Percentiles rank a stretch among this genome's conserved stretches.
phyloP scores from a whole-genome alignment of 2,888 invertebrate genomes.

The Hemistola chrysoprasaria region DNA sequence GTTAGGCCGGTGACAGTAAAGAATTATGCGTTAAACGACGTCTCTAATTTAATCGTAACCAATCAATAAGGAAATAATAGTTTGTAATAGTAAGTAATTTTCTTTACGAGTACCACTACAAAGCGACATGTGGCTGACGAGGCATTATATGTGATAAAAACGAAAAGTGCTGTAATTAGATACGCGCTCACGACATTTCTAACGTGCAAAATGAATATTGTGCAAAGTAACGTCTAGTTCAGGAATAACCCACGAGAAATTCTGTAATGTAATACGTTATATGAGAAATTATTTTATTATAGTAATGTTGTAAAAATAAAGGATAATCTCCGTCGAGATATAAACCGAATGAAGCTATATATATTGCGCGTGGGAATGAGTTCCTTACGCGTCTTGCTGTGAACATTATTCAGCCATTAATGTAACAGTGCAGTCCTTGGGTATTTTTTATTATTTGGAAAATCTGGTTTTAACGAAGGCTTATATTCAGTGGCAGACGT shows the following conservation, averaged over 20 bases:
- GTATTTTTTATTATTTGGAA: too few species aligned
- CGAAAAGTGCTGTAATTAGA: conserved; percentile 17
- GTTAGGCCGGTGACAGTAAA: conserved; percentile 10
- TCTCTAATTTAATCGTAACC: conserved; percentile 3
- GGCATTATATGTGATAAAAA: neutral
- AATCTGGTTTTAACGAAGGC: too few species aligned
- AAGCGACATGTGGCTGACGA: too few species aligned
- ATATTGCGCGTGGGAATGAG: conserved; percentile 51
- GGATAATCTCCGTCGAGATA: conserved; percentile 37
- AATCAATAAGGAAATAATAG: conserved; percentile 13
- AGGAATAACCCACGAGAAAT: conserved; percentile 19
- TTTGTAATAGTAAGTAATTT: conserved; percentile 7
- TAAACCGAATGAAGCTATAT: conserved; percentile 44
- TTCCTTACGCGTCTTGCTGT: conserved; percentile 57
- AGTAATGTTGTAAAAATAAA: conserved; percentile 37
- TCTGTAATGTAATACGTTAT: conserved; percentile 23
- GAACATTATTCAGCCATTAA: conserved; percentile 62
- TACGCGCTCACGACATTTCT: conserved; percentile 9
- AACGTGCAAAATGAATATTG: conserved; percentile 9
- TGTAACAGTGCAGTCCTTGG: conserved; percentile 36
- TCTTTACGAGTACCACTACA: too few species aligned
- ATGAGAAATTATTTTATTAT: conserved; percentile 32
- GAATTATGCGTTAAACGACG: conserved; percentile 1
- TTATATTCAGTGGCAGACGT: too few species aligned
- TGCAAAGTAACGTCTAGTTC: conserved; percentile 22